Percentiles rank a stretch among this genome's conserved stretches.
These are phyloP conservation scores for Caerostris darwini DNA, from an alignment of 1,140 invertebrate species.

Conservation along the genomic window DNA sequence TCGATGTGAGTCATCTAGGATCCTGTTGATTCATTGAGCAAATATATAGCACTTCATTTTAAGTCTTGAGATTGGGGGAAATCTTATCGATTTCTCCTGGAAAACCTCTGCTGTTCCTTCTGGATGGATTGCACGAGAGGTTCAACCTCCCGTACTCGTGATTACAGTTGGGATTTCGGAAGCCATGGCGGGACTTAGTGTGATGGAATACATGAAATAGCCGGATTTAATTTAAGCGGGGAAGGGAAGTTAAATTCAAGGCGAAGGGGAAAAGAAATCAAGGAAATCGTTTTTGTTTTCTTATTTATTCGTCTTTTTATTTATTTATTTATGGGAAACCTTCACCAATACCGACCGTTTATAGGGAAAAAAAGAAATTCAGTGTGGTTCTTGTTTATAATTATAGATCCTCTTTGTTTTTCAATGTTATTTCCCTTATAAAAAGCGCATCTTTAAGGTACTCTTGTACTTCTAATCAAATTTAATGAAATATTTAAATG, in stretches of 20 bases:
- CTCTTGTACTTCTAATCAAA: background rate
- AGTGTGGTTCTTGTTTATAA: background rate
- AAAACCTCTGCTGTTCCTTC: slow-evolving; percentile 32
- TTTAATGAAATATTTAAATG: slow-evolving; percentile 20
- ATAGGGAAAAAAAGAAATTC: background rate
- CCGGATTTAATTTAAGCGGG: slow-evolving; percentile 65
- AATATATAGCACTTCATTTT: slow-evolving; percentile 55
- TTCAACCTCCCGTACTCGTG: background rate
- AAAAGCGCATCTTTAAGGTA: background rate
- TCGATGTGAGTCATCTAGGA: slow-evolving; percentile 8
- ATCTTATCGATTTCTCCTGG: slow-evolving; percentile 26
- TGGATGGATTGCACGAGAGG: background rate
- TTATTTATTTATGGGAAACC: background rate
- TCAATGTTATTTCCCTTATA: background rate
- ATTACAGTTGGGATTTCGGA: slow-evolving; percentile 64
- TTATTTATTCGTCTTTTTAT: background rate
- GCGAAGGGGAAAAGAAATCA: slow-evolving; percentile 14
- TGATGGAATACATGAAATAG: slow-evolving; percentile 44
- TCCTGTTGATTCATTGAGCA: slow-evolving; percentile 52
- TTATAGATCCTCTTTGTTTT: background rate
- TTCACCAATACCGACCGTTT: background rate
- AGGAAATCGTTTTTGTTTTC: slow-evolving; percentile 13
- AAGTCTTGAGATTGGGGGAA: slow-evolving; percentile 30
- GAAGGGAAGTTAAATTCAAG: slow-evolving; percentile 25
- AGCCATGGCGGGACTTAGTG: slow-evolving; percentile 38